Evolutionary conservation across 2,797 vertebrate genomes (phyloP).

Genomic region (Hippoglossus hippoglossus): DNA sequence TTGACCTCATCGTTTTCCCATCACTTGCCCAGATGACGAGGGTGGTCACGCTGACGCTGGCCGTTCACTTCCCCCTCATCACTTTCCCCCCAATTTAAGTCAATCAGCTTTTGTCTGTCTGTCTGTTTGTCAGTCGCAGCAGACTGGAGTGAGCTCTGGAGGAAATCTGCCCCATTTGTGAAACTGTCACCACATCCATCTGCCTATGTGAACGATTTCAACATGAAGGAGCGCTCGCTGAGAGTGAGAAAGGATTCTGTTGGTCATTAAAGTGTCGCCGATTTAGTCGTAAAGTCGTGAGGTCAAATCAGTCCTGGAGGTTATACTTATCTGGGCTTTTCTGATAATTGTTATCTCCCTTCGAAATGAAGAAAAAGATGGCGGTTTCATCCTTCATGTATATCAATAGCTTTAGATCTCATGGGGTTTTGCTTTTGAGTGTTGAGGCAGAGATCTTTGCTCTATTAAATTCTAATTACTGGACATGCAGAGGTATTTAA

Average conservation of each 20-base stretch:
- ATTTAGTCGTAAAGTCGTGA: not conserved
- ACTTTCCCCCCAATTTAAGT: conserved; percentile 39
- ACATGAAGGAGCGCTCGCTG: not conserved
- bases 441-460: too few relatives aligned
- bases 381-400: too few relatives aligned
- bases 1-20: conserved; percentile 20
- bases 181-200: conserved; percentile 18
- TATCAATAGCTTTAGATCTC: too few relatives aligned
- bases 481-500: too few relatives aligned
- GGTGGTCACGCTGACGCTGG: conserved; percentile 9
- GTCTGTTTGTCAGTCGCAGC: not conserved
- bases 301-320: not conserved
- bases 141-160: not conserved
- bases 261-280: not conserved
- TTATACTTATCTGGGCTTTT: not conserved
- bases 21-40: conserved; percentile 41
- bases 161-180: conserved; percentile 29
- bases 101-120: conserved; percentile 27
- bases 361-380: not conserved
- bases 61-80: conserved; percentile 37
- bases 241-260: not conserved
- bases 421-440: too few relatives aligned
- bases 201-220: conserved; percentile 3
- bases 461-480: too few relatives aligned
- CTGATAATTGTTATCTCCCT: not conserved